Percentiles rank a stretch among this genome's conserved stretches.
Evolutionary conservation across 2,113 vertebrate species (phyloP).

Genomic region (Oncorhynchus keta): DNA sequence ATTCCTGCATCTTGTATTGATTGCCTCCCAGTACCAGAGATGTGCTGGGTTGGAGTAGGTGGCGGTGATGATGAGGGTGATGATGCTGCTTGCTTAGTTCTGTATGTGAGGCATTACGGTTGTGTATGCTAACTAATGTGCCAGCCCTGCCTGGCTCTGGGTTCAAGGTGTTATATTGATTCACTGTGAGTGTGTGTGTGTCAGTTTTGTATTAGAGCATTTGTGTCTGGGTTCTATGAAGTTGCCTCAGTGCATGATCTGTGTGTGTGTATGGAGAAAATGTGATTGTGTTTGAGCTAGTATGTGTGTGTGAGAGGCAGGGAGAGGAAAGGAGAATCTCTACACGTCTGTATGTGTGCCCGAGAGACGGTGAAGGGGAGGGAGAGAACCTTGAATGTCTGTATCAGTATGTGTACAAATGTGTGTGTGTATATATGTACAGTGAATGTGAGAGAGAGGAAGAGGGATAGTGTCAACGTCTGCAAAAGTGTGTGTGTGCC

Average conservation of each 20-base stretch:
- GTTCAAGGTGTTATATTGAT: neutral
- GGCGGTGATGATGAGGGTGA: neutral
- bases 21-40: neutral
- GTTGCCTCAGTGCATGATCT: neutral
- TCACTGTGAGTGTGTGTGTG: neutral
- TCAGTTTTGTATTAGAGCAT: neutral
- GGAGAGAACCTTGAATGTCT: constrained; percentile 14
- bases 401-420: constrained; percentile 4
- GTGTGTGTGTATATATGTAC: constrained; percentile 20
- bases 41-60: constrained; percentile 12
- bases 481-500: neutral
- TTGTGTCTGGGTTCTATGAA: neutral
- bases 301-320: constrained; percentile 4
- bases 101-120: neutral
- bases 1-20: constrained; percentile 13
- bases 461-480: neutral
- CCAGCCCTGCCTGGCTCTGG: too few relatives aligned
- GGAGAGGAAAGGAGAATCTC: neutral
- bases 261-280: constrained; percentile 1
- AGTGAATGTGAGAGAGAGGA: constrained; percentile 17
- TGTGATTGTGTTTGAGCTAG: constrained; percentile 5
- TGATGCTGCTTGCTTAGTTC: constrained; percentile 26
- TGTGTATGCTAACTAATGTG: neutral
- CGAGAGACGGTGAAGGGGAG: neutral
- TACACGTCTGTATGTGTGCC: constrained; percentile 7